Evolutionary conservation across 1,140 invertebrate genomes (phyloP).

Genomic region (Dendrolimus kikuchii): DNA sequence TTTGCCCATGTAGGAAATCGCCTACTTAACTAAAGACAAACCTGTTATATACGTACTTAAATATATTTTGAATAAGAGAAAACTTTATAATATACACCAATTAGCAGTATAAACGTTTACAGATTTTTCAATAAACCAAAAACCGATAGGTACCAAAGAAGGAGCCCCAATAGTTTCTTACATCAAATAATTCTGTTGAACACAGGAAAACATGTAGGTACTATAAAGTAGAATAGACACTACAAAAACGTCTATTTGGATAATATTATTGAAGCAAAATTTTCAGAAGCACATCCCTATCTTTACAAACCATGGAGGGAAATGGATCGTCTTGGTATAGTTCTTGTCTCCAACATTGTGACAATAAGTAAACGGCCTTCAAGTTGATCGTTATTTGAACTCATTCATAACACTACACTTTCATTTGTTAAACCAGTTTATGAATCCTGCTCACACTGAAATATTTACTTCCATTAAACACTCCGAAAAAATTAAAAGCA

Average conservation of each 20-base stretch:
- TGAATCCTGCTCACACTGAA: slow-evolving; percentile 47
- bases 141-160: too few species aligned
- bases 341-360: slow-evolving; percentile 59
- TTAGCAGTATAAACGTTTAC: too few species aligned
- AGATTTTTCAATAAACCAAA: too few species aligned
- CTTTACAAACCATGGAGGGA: slow-evolving; percentile 52
- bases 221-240: neutral
- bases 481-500: slow-evolving; percentile 23
- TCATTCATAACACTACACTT: slow-evolving; percentile 58
- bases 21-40: too few species aligned
- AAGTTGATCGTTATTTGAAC: slow-evolving; percentile 40
- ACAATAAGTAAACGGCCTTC: slow-evolving; percentile 31
- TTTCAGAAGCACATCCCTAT: neutral
- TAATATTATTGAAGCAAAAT: neutral
- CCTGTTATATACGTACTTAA: too few species aligned
- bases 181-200: too few species aligned
- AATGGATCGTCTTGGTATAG: slow-evolving; percentile 53
- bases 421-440: slow-evolving; percentile 52
- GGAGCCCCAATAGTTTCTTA: too few species aligned
- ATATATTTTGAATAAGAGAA: too few species aligned
- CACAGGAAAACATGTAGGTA: too few species aligned
- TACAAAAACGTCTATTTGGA: neutral
- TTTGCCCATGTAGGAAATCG: too few species aligned
- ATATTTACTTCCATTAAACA: slow-evolving; percentile 49
- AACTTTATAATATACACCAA: too few species aligned